phyloP scores from a whole-genome alignment of 2,888 invertebrate genomes.

The Acrobeloides nanus region DNA sequence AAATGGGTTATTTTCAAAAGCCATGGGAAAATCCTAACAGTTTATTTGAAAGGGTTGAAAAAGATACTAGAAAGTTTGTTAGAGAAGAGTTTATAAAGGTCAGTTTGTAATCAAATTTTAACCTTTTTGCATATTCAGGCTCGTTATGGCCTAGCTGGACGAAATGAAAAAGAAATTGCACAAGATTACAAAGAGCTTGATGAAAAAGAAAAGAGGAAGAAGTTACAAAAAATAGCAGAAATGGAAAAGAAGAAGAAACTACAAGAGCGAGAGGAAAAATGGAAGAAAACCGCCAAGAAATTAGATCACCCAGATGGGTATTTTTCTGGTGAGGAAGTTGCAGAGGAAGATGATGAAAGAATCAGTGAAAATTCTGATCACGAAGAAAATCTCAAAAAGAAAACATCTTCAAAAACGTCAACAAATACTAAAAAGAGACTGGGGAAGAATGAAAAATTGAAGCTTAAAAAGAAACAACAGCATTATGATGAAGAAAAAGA shows the following conservation, averaged over 20 bases:
- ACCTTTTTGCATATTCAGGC: conserved; percentile 12
- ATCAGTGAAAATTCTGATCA: neutral
- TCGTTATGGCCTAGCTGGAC: conserved; percentile 17
- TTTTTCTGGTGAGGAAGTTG: neutral
- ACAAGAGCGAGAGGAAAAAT: conserved; percentile 13
- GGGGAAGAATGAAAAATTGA: conserved; percentile 7
- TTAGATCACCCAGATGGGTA: no score
- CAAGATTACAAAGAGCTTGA: conserved; percentile 20
- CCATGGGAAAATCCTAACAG: no score
- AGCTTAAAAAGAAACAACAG: conserved; percentile 12
- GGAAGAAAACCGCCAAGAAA: neutral
- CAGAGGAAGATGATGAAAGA: neutral
- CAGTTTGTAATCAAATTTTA: neutral
- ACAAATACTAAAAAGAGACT: conserved; percentile 2
- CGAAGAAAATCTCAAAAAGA: conserved; percentile 1
- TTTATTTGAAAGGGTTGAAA: no score
- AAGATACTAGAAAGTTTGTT: no score
- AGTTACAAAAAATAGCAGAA: conserved; percentile 14
- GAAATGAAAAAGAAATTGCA: conserved; percentile 23
- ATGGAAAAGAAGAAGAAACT: conserved; percentile 16
- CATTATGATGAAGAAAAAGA: conserved; percentile 16
- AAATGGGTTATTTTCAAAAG: no score
- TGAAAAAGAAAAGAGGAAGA: conserved; percentile 16
- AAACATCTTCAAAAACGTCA: conserved; percentile 2
- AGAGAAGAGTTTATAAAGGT: conserved; percentile 20